phyloP scores from a whole-genome alignment of 2,888 invertebrate species.

The Crocallis elinguaria region DNA sequence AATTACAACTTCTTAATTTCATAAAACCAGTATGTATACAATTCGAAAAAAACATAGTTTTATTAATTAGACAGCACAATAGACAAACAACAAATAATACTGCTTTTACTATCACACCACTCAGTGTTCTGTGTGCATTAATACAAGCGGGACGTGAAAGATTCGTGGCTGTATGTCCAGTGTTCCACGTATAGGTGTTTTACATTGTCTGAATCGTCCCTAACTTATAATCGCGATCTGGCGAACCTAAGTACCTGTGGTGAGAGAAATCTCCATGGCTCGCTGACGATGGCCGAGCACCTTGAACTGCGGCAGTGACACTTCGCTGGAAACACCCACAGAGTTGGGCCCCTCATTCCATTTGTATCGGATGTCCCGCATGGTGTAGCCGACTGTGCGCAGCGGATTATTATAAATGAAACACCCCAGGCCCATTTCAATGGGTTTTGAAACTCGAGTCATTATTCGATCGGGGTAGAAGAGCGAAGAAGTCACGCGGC shows the following conservation, averaged over 20 bases:
- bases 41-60: too few relatives aligned
- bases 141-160: slow-evolving; percentile 84
- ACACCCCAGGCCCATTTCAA: slow-evolving; percentile 83
- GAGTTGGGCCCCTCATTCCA: slow-evolving; percentile 98
- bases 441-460: slow-evolving; percentile 82
- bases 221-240: slow-evolving; percentile 57
- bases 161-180: slow-evolving; percentile 79
- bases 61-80: slow-evolving; percentile 37
- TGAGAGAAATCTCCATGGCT: slow-evolving; percentile 97
- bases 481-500: slow-evolving; percentile 73
- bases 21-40: too few relatives aligned
- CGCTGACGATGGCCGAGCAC: slow-evolving; percentile 98
- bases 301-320: slow-evolving; percentile 98
- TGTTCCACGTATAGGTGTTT: slow-evolving; percentile 71
- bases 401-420: slow-evolving; percentile 80
- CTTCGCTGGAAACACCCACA: slow-evolving; percentile 97
- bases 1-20: background rate
- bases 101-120: slow-evolving; percentile 60
- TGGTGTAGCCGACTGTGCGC: slow-evolving; percentile 97
- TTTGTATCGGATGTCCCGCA: slow-evolving; percentile 98
- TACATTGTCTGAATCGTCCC: slow-evolving; percentile 43
- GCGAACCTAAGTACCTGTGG: slow-evolving; percentile 91
- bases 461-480: slow-evolving; percentile 74
- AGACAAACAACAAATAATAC: slow-evolving; percentile 44
- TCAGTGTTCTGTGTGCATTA: slow-evolving; percentile 78